Evolutionary conservation across 2,888 invertebrate genomes (phyloP), one percentile per base, ranked within the genome.

Genomic region (Diploptera punctata): DNA sequence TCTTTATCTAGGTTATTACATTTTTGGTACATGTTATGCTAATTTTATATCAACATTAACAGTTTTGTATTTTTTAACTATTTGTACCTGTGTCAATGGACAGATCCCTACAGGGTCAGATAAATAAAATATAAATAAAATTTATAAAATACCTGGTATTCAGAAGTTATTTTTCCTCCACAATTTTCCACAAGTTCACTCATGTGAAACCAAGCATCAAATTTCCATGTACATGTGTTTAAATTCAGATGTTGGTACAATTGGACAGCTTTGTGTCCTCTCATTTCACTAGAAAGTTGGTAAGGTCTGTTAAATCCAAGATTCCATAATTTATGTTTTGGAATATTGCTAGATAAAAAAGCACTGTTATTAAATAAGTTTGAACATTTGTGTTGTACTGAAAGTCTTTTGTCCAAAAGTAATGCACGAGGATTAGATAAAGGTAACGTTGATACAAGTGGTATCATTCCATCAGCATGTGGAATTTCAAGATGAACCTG

Each of bases 131-230:
- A n/a, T n/a, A n/a, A n/a, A n/a, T n/a, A n/a, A n/a, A n/a, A n/a
- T n/a, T n/a, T n/a, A n/a, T n/a, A n/a, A 33, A 5, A 33, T 54
- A 67, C 67, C 67, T 67, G 67, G n/a, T n/a, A 31, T 10, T 9
- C 19, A 31, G 47, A 26, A 49, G 18, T 31, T 4, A 67, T 21
- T 67, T 67, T 67, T 67, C 67, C 67, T 49, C 49, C 26, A 29
- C 67, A 67, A 26, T 16, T 29, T 4, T 67, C 67, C 10, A 49
- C 49, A 5, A 67, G 31, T 10, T 47, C 13, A 31, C 29, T 67
- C 31, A 67, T 49, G 4, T 67, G 31, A 67, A 67, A 67, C 67
- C 67, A 67, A n/a, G 49, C 67, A 31, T 67, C 67, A 29, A 67
- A 67, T 3, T 1, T 13, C 67, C 67, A 67, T 10, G 16, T 49